Evolutionary conservation across 2,113 vertebrate genomes (phyloP).

Genomic region (Python bivittatus): DNA sequence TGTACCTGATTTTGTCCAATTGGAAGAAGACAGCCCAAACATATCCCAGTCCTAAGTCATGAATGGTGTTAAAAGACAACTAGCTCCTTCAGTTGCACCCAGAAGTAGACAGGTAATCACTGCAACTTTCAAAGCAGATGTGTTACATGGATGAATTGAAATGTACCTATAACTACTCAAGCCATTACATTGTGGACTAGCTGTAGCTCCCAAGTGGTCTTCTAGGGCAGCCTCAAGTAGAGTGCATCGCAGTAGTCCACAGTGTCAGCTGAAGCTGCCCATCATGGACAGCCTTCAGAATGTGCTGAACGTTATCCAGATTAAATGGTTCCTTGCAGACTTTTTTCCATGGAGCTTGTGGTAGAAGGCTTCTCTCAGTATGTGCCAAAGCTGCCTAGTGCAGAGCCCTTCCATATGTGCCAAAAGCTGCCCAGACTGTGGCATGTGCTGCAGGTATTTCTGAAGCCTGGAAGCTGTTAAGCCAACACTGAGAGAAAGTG

Average conservation of each 20-base stretch:
- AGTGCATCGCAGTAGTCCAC: not conserved
- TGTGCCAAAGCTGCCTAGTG: not conserved
- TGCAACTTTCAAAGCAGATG: not conserved
- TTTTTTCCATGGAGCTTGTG: not conserved
- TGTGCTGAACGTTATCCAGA: not conserved
- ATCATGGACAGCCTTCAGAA: not conserved
- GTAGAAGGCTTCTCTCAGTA: not conserved
- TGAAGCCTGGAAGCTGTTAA: not conserved
- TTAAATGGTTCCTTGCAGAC: not conserved
- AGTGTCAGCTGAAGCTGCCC: not conserved
- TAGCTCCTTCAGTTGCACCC: not conserved
- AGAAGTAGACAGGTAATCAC: not conserved
- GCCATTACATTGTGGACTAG: not conserved
- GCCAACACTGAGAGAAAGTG: not conserved
- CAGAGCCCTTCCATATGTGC: not conserved
- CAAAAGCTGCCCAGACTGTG: not conserved
- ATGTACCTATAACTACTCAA: not conserved
- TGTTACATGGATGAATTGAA: not conserved
- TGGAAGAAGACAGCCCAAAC: not conserved
- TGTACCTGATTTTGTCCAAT: not conserved
- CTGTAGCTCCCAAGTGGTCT: not conserved
- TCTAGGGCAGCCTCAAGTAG: not conserved
- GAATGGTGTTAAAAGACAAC: not conserved
- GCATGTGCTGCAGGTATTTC: not conserved
- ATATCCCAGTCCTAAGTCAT: not conserved